Base-by-base conservation (phyloP, 2,888 invertebrate species). In the Caenorhabditis becei region DNA sequence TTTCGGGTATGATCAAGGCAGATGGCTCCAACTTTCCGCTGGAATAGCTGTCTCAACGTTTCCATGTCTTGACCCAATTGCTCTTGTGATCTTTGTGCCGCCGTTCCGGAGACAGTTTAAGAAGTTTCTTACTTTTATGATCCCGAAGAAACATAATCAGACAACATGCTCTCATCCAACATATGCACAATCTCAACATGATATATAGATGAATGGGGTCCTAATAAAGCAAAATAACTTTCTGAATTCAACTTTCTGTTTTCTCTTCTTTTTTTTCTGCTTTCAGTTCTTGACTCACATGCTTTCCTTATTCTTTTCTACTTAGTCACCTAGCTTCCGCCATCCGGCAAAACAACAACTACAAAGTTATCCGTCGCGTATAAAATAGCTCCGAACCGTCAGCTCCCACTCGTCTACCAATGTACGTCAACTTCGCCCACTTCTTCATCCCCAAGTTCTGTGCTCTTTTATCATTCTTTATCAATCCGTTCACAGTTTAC, bases 1-100 rank as follows among this genome's bases (percentile, higher is more conserved):
- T n/a, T 70, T 70, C 28, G 59, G 70, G 23, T 47, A 51, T 2
- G 59, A 70, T 37, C 37, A 35, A 4, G 59, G 70, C 26, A 59
- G 37, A 58, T 69, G 47, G 32, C 26, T 53, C 35, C 41, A 41
- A 14, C 18, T 18, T 5, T 4, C 47, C 47, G 47, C 47, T 18
- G 47, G n/a, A n/a, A 47, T 47, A 3, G 47, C 47, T 3, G 18
- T 47, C 18, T n/a, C 47, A 2, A 47, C 20, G 1, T 47, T 47
- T 20, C 47, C 47, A 4, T 47, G 47, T 10, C n/a, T 47, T 10
- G 47, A 47, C 18, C 47, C 47, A 18, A n/a, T 47, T 10, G 47
- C 47, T 20, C n/a, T 47, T 16, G 16, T 35, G 10, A 8, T 35
- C 35, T 35, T 35, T 10, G 7, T 35, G 7, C 35, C 35, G 35